These are phyloP conservation scores for Phoebastria nigripes DNA, from an alignment of 2,797 vertebrate species.

Conservation along the genomic window DNA sequence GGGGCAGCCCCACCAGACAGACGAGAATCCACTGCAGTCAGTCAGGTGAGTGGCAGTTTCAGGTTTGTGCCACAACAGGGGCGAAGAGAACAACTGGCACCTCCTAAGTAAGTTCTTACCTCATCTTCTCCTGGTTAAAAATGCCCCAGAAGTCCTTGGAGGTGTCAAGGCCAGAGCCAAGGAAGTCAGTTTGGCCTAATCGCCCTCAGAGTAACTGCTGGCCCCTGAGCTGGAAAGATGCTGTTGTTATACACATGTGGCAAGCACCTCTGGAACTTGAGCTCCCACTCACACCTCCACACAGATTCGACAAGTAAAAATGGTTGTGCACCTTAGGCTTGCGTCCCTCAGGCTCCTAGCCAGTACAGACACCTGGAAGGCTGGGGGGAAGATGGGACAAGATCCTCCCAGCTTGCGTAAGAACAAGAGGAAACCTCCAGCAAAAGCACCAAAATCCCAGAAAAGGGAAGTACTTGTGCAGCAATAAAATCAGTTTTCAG, in stretches of 20 bases:
- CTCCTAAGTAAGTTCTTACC: not conserved
- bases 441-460: not conserved
- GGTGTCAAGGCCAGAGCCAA: not conserved
- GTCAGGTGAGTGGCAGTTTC: not conserved
- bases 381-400: not conserved
- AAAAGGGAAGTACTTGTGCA: not conserved
- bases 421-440: not conserved
- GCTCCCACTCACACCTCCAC: not conserved
- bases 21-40: not conserved
- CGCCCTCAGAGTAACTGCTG: not conserved
- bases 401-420: not conserved
- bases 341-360: not conserved
- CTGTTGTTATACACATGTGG: fast-evolving
- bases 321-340: not conserved
- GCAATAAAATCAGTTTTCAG: not conserved
- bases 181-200: not conserved
- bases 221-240: not conserved
- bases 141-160: not conserved
- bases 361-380: not conserved
- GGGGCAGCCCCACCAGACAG: not conserved
- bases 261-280: not conserved
- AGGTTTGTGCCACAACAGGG: not conserved
- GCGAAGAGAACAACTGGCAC: not conserved
- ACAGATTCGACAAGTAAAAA: not conserved
- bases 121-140: not conserved